A percentile compares a stretch with the other conserved stretches of the same genome.
These are phyloP conservation scores for Circaetus gallicus DNA, from an alignment of 2,113 vertebrate species.

Conservation along the genomic window DNA sequence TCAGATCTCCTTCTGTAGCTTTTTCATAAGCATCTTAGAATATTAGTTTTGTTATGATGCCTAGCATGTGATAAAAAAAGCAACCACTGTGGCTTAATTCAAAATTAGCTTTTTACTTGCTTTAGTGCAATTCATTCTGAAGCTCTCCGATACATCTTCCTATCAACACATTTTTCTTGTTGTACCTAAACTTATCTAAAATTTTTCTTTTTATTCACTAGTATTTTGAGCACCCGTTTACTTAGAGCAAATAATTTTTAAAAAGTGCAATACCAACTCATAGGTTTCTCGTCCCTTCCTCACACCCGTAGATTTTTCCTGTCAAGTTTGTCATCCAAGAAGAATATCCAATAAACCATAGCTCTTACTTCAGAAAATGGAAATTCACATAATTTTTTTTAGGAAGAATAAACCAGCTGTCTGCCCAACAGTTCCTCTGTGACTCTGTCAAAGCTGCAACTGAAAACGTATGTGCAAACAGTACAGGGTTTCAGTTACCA, in stretches of 20 bases:
- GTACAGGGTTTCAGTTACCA: background rate
- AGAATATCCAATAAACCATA: background rate
- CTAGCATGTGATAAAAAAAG: rapidly evolving
- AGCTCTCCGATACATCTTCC: background rate
- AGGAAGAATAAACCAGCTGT: background rate
- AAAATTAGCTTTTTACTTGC: background rate
- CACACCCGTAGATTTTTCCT: background rate
- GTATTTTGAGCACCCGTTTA: background rate
- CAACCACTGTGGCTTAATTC: background rate
- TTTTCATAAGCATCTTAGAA: background rate
- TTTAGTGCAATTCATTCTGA: background rate
- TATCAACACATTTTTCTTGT: background rate
- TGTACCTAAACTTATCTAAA: background rate
- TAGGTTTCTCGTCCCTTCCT: background rate
- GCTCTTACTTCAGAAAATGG: background rate
- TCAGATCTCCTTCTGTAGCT: background rate
- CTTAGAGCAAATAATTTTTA: background rate
- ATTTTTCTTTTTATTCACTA: background rate
- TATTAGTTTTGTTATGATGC: background rate
- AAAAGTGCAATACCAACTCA: background rate
- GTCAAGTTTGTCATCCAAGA: background rate
- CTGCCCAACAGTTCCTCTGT: background rate
- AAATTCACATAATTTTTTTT: background rate
- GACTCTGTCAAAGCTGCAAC: background rate
- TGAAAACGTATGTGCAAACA: background rate